Conservation (phyloP, 2,113 vertebrate genomes). For the Tichodroma muraria region DNA sequence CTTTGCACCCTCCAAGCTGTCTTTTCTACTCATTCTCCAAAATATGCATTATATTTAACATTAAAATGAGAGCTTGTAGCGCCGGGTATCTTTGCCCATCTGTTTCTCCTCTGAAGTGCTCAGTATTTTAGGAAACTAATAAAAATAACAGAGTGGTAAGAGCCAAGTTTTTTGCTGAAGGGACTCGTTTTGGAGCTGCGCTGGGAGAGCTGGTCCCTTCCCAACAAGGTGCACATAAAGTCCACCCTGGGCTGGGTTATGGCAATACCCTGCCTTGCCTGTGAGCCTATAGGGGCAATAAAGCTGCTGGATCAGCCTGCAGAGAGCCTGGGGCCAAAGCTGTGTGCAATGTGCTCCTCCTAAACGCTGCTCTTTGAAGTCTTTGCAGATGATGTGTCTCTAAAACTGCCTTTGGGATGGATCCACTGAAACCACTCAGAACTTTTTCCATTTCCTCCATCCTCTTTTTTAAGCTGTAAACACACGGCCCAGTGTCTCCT, state of each 20-base stretch:
- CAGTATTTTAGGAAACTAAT: constrained; percentile 38
- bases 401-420: background rate
- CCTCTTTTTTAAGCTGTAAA: background rate
- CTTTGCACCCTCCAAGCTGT: background rate
- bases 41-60: background rate
- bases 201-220: background rate
- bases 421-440: background rate
- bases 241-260: background rate
- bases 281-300: background rate
- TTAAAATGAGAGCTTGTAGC: background rate
- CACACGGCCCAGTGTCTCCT: background rate
- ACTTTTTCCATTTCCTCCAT: constrained; percentile 38
- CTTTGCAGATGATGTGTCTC: background rate
- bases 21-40: background rate
- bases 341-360: background rate
- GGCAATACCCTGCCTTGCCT: background rate
- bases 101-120: constrained; percentile 25
- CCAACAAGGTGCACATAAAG: background rate
- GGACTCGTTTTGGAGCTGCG: background rate
- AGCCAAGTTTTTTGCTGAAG: background rate
- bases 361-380: background rate
- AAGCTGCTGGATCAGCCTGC: background rate
- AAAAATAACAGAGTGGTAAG: constrained; percentile 5
- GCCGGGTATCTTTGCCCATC: constrained; percentile 5
- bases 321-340: background rate